Evolutionary conservation across 2,888 invertebrate genomes (phyloP), one percentile per base, ranked within the genome.

Genomic region (Apodemia mormo): DNA sequence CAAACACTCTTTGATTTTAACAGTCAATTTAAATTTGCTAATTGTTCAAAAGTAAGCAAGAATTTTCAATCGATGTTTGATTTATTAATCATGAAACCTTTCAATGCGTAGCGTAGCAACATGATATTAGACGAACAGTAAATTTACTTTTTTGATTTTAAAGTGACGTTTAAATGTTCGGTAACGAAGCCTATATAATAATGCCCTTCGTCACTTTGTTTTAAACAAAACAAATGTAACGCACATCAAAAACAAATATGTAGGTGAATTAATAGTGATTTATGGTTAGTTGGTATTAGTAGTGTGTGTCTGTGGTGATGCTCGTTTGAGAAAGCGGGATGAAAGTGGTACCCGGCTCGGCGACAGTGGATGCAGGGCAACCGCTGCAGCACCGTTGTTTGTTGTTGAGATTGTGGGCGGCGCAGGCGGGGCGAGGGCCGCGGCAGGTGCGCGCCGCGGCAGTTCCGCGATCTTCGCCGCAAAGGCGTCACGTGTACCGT

Each of bases 311-410:
- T n/a, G 52, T 58, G 52, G 65, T 78, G 76, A 74, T 81, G 82
- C 79, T 81, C 81, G 77, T 79, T 81, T 81, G 77, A 76, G 81
- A 87, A 89, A 88, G 85, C 87, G 79, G 86, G 82, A 83, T 87
- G 85, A 87, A 85, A 87, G 89, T 84, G 83, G 77, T 76, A 82
- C 81, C 78, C 81, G 82, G 80, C 80, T 61, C 80, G 80, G 83
- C 80, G 84, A 82, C 82, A 81, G 72, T 82, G 82, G 85, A 86
- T 88, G 88, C 87, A 86, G 86, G 84, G 85, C 88, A 82, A 82
- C 86, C 85, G 88, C 88, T 88, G 88, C 89, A 88, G 86, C 90
- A 85, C 85, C 89, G 88, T 88, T 88, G 89, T 88, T 89, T 89
- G 89, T 88, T 89, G 90, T 84, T 83, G 84, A 83, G 83, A 80